Base-by-base conservation (phyloP, 2,113 vertebrate genomes). In the Thryonomys swinderianus region DNA sequence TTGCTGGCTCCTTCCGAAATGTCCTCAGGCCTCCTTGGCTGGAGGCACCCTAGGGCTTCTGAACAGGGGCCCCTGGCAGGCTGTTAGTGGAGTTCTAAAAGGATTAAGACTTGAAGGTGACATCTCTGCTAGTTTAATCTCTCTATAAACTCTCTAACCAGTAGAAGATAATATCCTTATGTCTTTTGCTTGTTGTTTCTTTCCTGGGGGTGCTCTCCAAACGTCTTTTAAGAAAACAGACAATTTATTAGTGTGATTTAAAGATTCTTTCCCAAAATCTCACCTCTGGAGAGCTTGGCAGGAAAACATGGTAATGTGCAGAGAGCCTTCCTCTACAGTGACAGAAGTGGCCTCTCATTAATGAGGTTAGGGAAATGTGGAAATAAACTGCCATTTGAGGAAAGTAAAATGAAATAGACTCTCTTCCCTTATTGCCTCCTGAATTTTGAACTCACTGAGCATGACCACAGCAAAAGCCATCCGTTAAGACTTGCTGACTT, bases 211-310 rank as follows among this genome's bases (percentile, higher is more conserved):
- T 71, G 62, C 94, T 95, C 96, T 96, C 90, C 96, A 95, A 95
- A 85, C 37, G 45, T 87, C 90, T 97, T 97, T 97, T 95, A 97
- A 96, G 97, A 97, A 55, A 97, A 55, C 5, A 4, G 90, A 66
- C 92, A 74, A 95, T 85, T 76, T 97, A 93, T 97, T 96, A 87
- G 90, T 84, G 97, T 91, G 95, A 97, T 96, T 97, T 98, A 96
- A 97, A 95, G 97, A 94, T 92, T 76, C 83, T 85, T 91, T 96
- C 0, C 64, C 88, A 90, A 95, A 87, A 83, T 79, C 91, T 95
- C 90, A 86, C 87, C 94, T 97, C 92, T 79, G 73, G 61, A 86
- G 93, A 96, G 94, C 96, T 73, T 94, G 86, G 96, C 88, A 95
- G 98, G 96, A 95, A 85, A 94, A 97, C 12, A 13, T 25, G 88